A percentile compares a stretch with the other conserved stretches of the same genome.
Evolutionary conservation across 2,797 vertebrate genomes (phyloP).

Genomic region (Hipposideros larvatus): DNA sequence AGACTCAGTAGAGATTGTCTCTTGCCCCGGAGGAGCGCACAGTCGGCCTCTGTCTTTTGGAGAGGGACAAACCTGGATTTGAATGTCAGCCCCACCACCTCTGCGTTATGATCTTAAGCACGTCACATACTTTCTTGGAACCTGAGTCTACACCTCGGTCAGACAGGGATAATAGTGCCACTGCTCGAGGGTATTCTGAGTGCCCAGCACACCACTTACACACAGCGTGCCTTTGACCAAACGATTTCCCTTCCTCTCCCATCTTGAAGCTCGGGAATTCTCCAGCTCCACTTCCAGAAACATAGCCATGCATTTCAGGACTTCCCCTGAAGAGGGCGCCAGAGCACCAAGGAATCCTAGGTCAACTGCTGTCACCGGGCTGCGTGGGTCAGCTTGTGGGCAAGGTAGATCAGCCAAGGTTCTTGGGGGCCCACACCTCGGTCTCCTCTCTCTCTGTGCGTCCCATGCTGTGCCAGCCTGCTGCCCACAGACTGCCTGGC

Average conservation of each 20-base stretch:
- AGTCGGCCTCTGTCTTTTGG: neutral
- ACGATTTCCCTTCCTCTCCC: neutral
- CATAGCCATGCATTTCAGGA: neutral
- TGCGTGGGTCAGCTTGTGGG: rapidly evolving
- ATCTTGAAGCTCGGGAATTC: neutral
- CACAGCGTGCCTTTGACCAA: neutral
- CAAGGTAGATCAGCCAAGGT: too few relatives aligned
- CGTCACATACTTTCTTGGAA: neutral
- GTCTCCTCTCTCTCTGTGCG: neutral
- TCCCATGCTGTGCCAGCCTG: neutral
- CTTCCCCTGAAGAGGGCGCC: slow-evolving; percentile 49
- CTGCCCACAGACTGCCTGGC: neutral
- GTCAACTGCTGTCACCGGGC: rapidly evolving
- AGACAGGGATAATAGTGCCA: neutral
- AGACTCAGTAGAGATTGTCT: neutral
- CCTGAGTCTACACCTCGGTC: neutral
- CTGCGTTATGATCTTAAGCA: neutral
- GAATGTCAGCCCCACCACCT: neutral
- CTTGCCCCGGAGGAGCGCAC: neutral
- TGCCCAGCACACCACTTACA: neutral
- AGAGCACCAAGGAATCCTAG: neutral
- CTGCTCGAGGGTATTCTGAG: neutral
- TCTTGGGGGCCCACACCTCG: rapidly evolving
- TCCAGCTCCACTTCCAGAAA: neutral
- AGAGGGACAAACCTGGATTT: neutral